Percentiles rank a stretch among this genome's conserved stretches.
phyloP scores from a whole-genome alignment of 2,888 invertebrate species.

The Oasisia sp. region DNA sequence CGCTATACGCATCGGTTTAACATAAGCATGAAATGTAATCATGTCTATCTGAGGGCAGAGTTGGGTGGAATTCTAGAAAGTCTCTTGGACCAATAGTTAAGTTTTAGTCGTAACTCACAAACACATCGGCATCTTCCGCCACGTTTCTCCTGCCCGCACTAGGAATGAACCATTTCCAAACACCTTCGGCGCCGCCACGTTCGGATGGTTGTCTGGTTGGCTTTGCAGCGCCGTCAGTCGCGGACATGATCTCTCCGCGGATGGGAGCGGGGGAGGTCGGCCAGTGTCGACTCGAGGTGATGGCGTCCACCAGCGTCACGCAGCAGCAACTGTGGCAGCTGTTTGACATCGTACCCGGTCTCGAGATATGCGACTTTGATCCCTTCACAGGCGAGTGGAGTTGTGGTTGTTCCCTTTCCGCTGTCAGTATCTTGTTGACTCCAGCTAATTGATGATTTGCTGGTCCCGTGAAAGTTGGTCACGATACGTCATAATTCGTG shows the following conservation, averaged over 20 bases:
- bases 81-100: not conserved
- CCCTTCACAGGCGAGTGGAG: not conserved
- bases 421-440: not conserved
- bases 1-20: too few relatives aligned
- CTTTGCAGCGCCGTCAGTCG: not conserved
- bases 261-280: not conserved
- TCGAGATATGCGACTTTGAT: constrained; percentile 17
- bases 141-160: not conserved
- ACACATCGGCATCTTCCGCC: not conserved
- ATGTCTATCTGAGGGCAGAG: too few relatives aligned
- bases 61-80: too few relatives aligned
- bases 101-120: not conserved
- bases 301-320: not conserved
- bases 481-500: too few relatives aligned
- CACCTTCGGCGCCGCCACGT: not conserved
- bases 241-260: not conserved
- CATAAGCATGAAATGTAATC: too few relatives aligned
- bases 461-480: too few relatives aligned
- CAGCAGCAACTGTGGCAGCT: not conserved
- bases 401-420: not conserved
- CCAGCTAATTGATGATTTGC: too few relatives aligned
- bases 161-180: constrained; percentile 11
- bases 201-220: constrained; percentile 13
- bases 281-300: constrained; percentile 21
- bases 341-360: constrained; percentile 19